Evolutionary conservation across 1,140 invertebrate genomes (phyloP).

Genomic region (Lycorma delicatula): DNA sequence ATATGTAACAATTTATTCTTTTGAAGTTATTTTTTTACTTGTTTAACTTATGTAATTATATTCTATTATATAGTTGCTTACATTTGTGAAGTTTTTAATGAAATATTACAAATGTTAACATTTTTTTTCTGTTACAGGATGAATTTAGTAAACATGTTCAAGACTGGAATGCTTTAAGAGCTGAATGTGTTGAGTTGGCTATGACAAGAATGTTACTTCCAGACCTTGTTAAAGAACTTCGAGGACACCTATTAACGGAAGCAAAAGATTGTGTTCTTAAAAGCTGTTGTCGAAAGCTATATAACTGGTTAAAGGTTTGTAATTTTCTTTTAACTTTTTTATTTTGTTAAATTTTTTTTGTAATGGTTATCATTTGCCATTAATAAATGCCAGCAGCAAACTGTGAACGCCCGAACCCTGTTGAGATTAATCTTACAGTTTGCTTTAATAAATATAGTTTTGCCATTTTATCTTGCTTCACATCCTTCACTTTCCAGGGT

Average conservation of each 20-base stretch:
- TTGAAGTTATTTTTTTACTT: too few species aligned
- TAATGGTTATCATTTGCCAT: not conserved
- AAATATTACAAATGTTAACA: too few species aligned
- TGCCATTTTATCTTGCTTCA: too few species aligned
- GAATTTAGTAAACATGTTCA: slow-evolving; percentile 94
- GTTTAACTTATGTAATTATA: too few species aligned
- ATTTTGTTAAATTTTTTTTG: not conserved
- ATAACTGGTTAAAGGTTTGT: slow-evolving; percentile 76
- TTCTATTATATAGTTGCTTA: too few species aligned
- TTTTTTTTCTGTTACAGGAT: too few species aligned
- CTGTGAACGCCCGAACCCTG: not conserved
- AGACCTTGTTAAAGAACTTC: slow-evolving; percentile 80
- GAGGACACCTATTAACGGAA: slow-evolving; percentile 70
- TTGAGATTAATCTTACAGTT: not conserved
- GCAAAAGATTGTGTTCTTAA: slow-evolving; percentile 83
- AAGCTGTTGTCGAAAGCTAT: slow-evolving; percentile 73
- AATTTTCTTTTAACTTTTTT: not conserved
- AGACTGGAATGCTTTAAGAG: slow-evolving; percentile 89
- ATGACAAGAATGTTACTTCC: slow-evolving; percentile 83
- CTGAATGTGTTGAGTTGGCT: slow-evolving; percentile 80
- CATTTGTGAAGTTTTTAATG: too few species aligned
- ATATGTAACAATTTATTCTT: too few species aligned
- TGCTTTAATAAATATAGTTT: too few species aligned
- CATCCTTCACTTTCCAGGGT: too few species aligned
- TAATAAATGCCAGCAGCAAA: too few species aligned